Conservation (phyloP, 2,797 vertebrate species). For the Oreochromis grahami region DNA sequence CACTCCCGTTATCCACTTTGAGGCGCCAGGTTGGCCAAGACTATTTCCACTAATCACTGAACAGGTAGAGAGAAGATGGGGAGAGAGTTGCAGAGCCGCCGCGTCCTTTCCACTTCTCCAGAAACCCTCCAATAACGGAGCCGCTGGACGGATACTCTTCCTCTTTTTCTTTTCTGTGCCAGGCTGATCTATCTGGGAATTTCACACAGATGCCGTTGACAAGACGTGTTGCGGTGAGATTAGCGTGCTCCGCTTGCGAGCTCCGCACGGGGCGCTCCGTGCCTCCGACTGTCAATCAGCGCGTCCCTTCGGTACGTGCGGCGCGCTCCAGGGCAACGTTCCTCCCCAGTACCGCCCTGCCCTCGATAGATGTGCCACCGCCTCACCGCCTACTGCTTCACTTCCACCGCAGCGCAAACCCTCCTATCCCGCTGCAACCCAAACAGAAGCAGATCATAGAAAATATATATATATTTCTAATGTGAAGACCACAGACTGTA, state of each 20-base stretch:
- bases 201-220: constrained; percentile 53
- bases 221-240: constrained; percentile 38
- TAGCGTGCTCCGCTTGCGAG: constrained; percentile 41
- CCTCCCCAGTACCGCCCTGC: constrained; percentile 32
- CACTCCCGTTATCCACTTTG: constrained; percentile 14
- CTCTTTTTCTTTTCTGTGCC: constrained; percentile 18
- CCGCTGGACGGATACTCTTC: constrained; percentile 11
- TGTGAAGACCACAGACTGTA: not conserved
- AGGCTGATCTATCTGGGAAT: constrained; percentile 32
- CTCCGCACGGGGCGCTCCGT: constrained; percentile 45
- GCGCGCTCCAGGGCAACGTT: constrained; percentile 37
- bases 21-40: not conserved
- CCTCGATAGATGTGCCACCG: constrained; percentile 22
- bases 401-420: constrained; percentile 20
- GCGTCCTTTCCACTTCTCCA: not conserved
- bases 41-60: not conserved
- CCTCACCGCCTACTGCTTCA: constrained; percentile 21
- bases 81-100: constrained; percentile 10
- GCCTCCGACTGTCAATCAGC: constrained; percentile 60
- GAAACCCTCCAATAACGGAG: constrained; percentile 9
- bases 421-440: constrained; percentile 23
- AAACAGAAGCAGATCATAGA: not conserved
- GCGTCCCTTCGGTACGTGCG: constrained; percentile 49
- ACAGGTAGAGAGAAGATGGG: constrained; percentile 11
- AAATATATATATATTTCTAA: not conserved